These are phyloP conservation scores for Odontomyia ornata DNA, from an alignment of 2,888 invertebrate genomes.

Conservation along the genomic window DNA sequence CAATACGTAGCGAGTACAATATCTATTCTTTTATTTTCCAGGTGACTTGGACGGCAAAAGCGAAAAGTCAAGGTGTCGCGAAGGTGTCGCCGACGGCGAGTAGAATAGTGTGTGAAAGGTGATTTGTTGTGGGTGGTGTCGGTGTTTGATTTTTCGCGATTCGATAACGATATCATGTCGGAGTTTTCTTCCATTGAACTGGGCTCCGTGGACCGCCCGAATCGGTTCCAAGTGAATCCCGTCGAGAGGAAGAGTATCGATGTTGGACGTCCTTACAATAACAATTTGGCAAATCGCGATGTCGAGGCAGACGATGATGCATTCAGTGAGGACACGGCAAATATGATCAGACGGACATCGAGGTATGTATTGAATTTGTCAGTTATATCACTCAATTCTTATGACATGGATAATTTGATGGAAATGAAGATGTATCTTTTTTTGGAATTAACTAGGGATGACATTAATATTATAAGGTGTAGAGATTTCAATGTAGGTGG, in stretches of 20 bases:
- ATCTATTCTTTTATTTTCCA: slow-evolving; percentile 1
- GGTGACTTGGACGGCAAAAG: neutral
- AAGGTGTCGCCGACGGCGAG: neutral
- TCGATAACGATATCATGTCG: slow-evolving; percentile 56
- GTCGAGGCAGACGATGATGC: slow-evolving; percentile 62
- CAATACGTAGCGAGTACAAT: too few relatives aligned
- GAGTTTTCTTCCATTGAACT: slow-evolving; percentile 61
- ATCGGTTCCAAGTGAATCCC: slow-evolving; percentile 64
- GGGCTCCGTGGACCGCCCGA: slow-evolving; percentile 62
- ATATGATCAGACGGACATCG: slow-evolving; percentile 58
- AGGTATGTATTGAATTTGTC: slow-evolving; percentile 54
- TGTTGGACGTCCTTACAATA: slow-evolving; percentile 58
- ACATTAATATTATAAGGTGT: too few relatives aligned
- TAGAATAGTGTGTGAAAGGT: neutral
- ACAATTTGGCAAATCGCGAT: slow-evolving; percentile 60
- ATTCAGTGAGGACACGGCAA: slow-evolving; percentile 60
- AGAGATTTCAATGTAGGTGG: too few relatives aligned
- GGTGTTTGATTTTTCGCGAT: neutral
- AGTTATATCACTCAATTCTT: too few relatives aligned
- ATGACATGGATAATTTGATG: neutral
- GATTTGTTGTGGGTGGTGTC: neutral
- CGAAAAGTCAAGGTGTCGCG: neutral
- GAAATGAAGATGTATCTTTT: too few relatives aligned
- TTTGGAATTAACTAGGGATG: too few relatives aligned
- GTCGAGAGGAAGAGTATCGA: slow-evolving; percentile 60